phyloP scores from a whole-genome alignment of 2,113 vertebrate species.

The Uria aalge region DNA sequence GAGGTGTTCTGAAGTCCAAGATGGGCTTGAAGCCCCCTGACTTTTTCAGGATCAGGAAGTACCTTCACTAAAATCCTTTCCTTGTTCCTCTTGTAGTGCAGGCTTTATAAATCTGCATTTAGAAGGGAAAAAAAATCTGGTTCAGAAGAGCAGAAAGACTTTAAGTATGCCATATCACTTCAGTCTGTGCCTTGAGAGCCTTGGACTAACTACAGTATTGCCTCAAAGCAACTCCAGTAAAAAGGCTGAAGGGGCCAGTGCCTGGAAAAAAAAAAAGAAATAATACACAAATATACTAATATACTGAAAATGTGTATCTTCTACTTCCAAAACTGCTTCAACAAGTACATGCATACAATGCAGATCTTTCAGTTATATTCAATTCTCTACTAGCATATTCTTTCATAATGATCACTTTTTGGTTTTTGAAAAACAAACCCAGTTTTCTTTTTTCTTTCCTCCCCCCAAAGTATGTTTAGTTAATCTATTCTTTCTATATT shows the following conservation, averaged over 20 bases:
- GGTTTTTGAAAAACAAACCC: not conserved
- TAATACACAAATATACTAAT: not conserved
- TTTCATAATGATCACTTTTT: not conserved
- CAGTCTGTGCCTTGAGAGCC: conserved; percentile 24
- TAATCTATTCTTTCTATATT: not conserved
- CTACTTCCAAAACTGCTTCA: not conserved
- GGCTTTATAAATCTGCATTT: conserved; percentile 75
- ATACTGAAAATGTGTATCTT: not conserved
- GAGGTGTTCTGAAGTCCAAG: conserved; percentile 71
- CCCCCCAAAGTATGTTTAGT: not conserved
- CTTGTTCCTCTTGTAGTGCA: conserved; percentile 65
- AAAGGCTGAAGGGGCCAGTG: not conserved
- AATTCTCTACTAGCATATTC: not conserved
- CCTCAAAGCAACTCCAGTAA: conserved; percentile 25
- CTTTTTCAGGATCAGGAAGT: conserved; percentile 71
- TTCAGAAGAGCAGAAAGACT: conserved; percentile 67
- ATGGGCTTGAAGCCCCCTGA: conserved; percentile 75
- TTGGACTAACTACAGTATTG: conserved; percentile 1
- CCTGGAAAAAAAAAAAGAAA: conserved; percentile 3
- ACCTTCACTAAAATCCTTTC: conserved; percentile 74
- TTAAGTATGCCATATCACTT: conserved; percentile 42
- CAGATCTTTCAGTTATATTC: not conserved
- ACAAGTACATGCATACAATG: not conserved
- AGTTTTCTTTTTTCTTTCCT: not conserved
- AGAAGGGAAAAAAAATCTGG: conserved; percentile 69